Evolutionary conservation across 2,113 vertebrate genomes (phyloP), one percentile per base, ranked within the genome.

Genomic region (Sinocyclocheilus rhinocerous): DNA sequence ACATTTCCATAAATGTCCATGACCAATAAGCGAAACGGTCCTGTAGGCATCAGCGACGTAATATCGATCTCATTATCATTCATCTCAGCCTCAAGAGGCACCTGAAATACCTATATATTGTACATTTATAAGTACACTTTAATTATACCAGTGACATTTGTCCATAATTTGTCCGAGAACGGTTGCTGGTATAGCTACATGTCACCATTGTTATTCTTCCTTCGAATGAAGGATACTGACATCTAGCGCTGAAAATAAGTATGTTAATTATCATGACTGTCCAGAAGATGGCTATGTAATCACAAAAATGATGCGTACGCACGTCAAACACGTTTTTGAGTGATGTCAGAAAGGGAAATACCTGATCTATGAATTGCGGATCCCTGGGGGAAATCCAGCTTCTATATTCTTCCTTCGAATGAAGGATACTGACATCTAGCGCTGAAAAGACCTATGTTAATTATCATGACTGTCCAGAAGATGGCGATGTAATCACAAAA

Each of bases 371-470:
- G 42, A 45, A 45, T 11, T 45, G 42, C 42, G 10, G 10, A 11
- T 10, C 42, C 9, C 42, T 45, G 11, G 15, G n/a, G 48, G 8
- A 76, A 52, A 50, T 39, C 4, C 33, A 39, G 33, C 18, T 72
- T 70, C 16, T 55, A 18, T n/a, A n/a, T n/a, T 70, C 63, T 26
- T 26, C 26, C 26, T 26, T n/a, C 20, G 24, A 59, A 33, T 10
- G 67, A 24, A 36, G 22, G 67, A 63, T 26, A 86, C 18, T 81
- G 85, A 81, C 85, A 81, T 59, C 85, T 81, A 86, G 24, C n/a
- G 67, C 42, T 26, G 12, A 45, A 33, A 29, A 20, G 4, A 42
- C 22, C 22, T n/a, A 42, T 42, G 39, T 36, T 42, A 6, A n/a
- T 63, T 33, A 1, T 11, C n/a, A 1, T 61, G 1, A 22, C 36